These are phyloP conservation scores for Pleuronectes platessa DNA, from an alignment of 2,113 vertebrate species.

Conservation along the genomic window DNA sequence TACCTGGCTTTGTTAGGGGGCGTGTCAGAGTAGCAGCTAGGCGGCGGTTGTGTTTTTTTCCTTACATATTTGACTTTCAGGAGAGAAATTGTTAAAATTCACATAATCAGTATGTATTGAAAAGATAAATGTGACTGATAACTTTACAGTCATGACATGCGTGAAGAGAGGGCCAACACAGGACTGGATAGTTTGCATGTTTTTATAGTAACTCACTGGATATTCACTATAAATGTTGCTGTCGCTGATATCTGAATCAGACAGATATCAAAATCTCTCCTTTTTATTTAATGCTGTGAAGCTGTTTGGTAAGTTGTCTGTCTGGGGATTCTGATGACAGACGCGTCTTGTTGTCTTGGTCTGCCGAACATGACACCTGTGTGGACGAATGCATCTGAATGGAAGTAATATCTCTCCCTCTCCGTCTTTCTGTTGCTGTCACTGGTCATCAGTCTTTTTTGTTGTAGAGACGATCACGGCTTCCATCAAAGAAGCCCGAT, in stretches of 20 bases:
- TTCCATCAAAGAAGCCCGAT: conserved; percentile 78
- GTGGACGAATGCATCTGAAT: conserved; percentile 65
- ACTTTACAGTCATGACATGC: not conserved
- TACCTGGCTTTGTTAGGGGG: too few relatives aligned
- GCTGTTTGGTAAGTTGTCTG: conserved; percentile 54
- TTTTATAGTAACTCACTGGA: not conserved
- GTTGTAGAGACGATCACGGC: conserved; percentile 68
- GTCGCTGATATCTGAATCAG: conserved; percentile 19
- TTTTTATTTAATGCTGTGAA: conserved; percentile 39
- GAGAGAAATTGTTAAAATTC: not conserved
- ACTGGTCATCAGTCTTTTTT: conserved; percentile 73
- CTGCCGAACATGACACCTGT: conserved; percentile 73
- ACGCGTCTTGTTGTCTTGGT: conserved; percentile 60
- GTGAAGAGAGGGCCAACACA: conserved; percentile 1
- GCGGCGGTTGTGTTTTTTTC: too few relatives aligned
- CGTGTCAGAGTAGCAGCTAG: too few relatives aligned
- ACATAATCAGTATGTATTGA: not conserved
- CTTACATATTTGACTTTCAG: too few relatives aligned
- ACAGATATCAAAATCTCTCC: conserved; percentile 29
- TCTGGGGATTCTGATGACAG: conserved; percentile 58
- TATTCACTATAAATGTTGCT: conserved; percentile 25
- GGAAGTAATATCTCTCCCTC: conserved; percentile 55
- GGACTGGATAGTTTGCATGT: not conserved
- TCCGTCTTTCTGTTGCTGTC: conserved; percentile 58
- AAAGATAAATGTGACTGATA: not conserved